These are phyloP conservation scores for Notolepis coatsorum DNA, from an alignment of 2,797 vertebrate species.

Conservation along the genomic window DNA sequence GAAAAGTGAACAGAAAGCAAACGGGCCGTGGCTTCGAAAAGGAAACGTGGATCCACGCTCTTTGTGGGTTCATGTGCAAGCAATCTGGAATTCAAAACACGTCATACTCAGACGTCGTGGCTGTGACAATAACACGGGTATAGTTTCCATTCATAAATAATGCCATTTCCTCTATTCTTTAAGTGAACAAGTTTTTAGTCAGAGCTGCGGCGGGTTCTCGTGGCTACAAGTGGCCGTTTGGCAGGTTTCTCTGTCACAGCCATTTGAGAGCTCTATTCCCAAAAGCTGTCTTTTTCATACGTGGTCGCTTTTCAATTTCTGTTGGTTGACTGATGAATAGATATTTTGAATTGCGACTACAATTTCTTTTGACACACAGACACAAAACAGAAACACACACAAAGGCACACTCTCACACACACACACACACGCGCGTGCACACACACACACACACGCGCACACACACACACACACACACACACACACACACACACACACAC, in stretches of 20 bases:
- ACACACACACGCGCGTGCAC: background rate
- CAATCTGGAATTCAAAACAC: conserved; percentile 12
- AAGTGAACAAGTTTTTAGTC: conserved; percentile 33
- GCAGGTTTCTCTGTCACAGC: conserved; percentile 6
- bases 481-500: conserved; percentile 8
- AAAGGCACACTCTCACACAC: background rate
- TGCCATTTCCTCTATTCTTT: conserved; percentile 20
- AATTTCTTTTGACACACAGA: too few species aligned
- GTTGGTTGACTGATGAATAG: conserved; percentile 60
- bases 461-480: conserved; percentile 17
- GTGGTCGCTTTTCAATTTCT: conserved; percentile 67
- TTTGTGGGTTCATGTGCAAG: too few species aligned
- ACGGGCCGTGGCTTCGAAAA: too few species aligned
- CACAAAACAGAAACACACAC: background rate
- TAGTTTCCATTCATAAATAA: conserved; percentile 30
- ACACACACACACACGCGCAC: conserved; percentile 1
- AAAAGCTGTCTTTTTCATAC: conserved; percentile 43
- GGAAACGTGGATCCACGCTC: too few species aligned
- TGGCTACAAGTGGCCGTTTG: conserved; percentile 35
- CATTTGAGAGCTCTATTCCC: conserved; percentile 48
- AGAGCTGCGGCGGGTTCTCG: conserved; percentile 10
- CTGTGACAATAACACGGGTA: conserved; percentile 12
- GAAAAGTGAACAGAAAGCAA: too few species aligned
- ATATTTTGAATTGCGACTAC: conserved; percentile 54
- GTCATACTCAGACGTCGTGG: conserved; percentile 10